These are phyloP conservation scores for Hirtodrosophila confusa DNA, from an alignment of 2,888 invertebrate species.

Conservation along the genomic window DNA sequence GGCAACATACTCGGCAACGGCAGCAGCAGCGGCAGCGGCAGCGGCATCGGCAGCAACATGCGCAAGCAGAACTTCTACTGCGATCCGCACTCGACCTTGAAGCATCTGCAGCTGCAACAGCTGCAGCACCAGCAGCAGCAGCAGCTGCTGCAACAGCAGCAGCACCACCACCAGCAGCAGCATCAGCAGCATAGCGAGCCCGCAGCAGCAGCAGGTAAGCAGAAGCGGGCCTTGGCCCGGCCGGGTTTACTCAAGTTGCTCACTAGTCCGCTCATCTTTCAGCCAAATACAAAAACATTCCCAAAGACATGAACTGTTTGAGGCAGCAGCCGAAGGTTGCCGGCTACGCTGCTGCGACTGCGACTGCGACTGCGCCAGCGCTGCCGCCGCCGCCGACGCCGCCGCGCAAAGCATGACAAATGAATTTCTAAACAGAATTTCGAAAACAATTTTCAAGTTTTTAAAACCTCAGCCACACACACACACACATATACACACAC, in stretches of 20 bases:
- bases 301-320: constrained; percentile 83
- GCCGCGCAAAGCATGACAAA: constrained; percentile 84
- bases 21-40: constrained; percentile 49
- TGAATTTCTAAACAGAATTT: constrained; percentile 78
- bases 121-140: constrained; percentile 16
- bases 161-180: constrained; percentile 22
- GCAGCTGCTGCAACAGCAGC: constrained; percentile 24
- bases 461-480: constrained; percentile 12
- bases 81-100: constrained; percentile 44
- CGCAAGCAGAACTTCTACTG: constrained; percentile 65
- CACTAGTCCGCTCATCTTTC: constrained; percentile 83
- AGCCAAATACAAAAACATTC: constrained; percentile 85
- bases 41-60: constrained; percentile 48
- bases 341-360: constrained; percentile 36
- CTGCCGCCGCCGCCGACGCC: constrained; percentile 83
- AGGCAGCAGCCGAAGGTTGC: constrained; percentile 59
- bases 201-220: constrained; percentile 67
- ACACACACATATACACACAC: constrained; percentile 21
- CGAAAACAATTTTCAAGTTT: no score
- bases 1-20: constrained; percentile 43
- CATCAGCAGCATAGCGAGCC: constrained; percentile 45
- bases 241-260: constrained; percentile 83
- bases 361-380: constrained; percentile 44
- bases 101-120: constrained; percentile 25
- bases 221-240: constrained; percentile 78